phyloP scores from a whole-genome alignment of 2,888 invertebrate genomes.

The Philereme transversata region DNA sequence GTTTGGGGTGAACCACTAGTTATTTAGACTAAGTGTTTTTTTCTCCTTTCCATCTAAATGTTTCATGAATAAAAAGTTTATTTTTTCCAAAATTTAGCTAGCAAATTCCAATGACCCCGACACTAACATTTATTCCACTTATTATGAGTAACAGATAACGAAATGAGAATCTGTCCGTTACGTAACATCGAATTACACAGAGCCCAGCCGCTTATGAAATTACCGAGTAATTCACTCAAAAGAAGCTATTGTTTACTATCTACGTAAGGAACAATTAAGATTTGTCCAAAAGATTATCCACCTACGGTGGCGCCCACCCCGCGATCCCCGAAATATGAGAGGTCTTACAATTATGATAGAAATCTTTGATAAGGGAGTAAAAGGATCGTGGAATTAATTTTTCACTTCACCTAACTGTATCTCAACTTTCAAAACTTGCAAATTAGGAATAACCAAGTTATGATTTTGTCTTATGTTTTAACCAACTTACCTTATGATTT shows the following conservation, averaged over 20 bases:
- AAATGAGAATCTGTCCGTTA: constrained; percentile 40
- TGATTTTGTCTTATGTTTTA: no score
- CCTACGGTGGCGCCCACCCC: constrained; percentile 25
- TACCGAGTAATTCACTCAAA: constrained; percentile 47
- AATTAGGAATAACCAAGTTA: background rate
- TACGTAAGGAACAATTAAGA: constrained; percentile 45
- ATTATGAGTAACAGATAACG: constrained; percentile 16
- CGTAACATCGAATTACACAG: constrained; percentile 48
- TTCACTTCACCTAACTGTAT: background rate
- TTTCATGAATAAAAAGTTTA: no score
- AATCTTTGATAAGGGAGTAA: constrained; percentile 37
- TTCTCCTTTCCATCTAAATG: no score
- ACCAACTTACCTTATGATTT: no score
- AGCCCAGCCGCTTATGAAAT: constrained; percentile 55
- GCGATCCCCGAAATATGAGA: constrained; percentile 28
- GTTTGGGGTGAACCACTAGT: no score
- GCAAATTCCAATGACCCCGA: no score
- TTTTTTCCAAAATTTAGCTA: no score
- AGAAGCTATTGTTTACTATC: constrained; percentile 41
- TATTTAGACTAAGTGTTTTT: no score
- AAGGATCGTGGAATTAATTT: constrained; percentile 29
- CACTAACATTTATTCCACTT: no score
- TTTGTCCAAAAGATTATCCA: constrained; percentile 34
- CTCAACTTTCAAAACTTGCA: background rate
- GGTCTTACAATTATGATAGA: constrained; percentile 29